Base-by-base conservation (phyloP, 2,888 invertebrate species). In the Caenorhabditis imperialis region DNA sequence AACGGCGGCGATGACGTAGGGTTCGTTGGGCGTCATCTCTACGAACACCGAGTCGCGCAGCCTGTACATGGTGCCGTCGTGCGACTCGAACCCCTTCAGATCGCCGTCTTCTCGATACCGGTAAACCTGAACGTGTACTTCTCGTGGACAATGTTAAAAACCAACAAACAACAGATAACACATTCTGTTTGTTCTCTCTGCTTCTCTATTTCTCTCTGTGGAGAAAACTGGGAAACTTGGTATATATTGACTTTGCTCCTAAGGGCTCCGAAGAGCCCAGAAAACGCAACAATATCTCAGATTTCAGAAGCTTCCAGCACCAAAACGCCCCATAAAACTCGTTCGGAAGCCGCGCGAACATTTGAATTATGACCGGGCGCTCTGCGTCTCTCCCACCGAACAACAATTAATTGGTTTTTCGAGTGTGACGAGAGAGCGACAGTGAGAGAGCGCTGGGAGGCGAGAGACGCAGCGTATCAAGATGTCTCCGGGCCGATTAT, bases 21-120 rank as follows among this genome's bases (percentile, higher is more conserved):
- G 84, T 48, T 85, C 85, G 42, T 65, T 69, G 8, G 72, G 61
- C 20, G 69, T 40, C 14, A 77, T 58, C 54, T 85, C 85, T 25
- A 85, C 69, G 65, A 79, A 85, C 37, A 85, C 84, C 42, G 78
- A 75, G 62, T 84, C 85, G 10, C 82, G 81, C 5, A 77, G 62
- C 47, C 77, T 74, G 71, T 85, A 85, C 58, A 76, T 62, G 14
- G 65, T 62, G 38, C 83, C 84, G 47, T 85, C 81, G 45, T 84
- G 80, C 14, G 80, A 76, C 74, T 84, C 79, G 51, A 85, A 85
- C 47, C 83, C 81, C 62, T 81, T 78, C 47, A 82, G 77, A 63
- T 85, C 84, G 51, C 73, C 58, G 61, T 79, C 78, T 37, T 75
- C 62, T 65, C 81, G 74, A 60, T 53, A 73, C 50, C 83, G 83